Base-by-base conservation (phyloP, 2,113 vertebrate genomes). In the Megaptera novaeangliae region DNA sequence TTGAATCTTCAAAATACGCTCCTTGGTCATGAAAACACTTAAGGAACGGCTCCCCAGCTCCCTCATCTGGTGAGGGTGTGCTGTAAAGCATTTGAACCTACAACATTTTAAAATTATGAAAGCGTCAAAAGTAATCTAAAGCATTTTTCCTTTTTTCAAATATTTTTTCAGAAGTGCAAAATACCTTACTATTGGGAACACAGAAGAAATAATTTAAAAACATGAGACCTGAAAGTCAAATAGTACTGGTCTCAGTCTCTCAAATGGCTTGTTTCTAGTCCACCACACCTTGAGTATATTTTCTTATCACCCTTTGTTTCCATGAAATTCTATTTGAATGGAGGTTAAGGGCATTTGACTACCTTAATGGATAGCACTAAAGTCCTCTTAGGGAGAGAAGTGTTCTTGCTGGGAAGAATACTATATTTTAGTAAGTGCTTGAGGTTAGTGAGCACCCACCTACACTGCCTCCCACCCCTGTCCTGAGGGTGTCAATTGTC, bases 41-140 rank as follows among this genome's bases (percentile, higher is more conserved):
- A 71, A 88, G 80, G 81, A 88, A 91, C 0, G 81, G 97, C 97
- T 98, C 98, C 96, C 96, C 1, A 95, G 98, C 98, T 98, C 98
- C 98, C 98, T 98, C 98, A 88, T 74, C 96, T 98, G 98, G 98
- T 92, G n/a, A 20, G 0, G 68, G 49, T 86, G 9, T 13, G 63
- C 44, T 87, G 94, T 92, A 85, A 91, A 36, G 81, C 59, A 83
- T 96, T 29, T 61, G 31, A 93, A 52, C 41, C 46, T 44, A 36
- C 74, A 66, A 81, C 11, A 77, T 77, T 92, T 87, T 10, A 25
- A 82, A 97, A 95, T 93, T 41, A 34, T 23, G 36, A 39, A 23
- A 41, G 25, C 10, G 29, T 36, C 4, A 75, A 83, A 89, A 92
- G 71, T 31, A 49, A 59, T 27, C 15, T 41, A 82, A 88, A 72